Evolutionary conservation across 2,113 vertebrate species (phyloP).

Genomic region (Zingel zingel): DNA sequence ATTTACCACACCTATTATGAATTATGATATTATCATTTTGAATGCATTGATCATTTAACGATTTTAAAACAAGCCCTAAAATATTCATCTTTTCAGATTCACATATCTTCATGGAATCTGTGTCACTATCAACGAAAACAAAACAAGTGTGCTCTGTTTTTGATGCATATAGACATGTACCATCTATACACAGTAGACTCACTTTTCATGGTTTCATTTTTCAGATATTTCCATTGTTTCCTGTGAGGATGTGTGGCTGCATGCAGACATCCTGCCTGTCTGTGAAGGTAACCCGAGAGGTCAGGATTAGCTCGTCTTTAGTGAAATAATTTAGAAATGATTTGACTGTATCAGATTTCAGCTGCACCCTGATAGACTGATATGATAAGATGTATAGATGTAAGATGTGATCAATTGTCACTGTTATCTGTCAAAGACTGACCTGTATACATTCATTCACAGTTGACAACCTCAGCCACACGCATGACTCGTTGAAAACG

Average conservation of each 20-base stretch:
- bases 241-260: conserved; percentile 72
- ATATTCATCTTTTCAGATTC: neutral
- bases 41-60: neutral
- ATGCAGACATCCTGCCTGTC: conserved; percentile 76
- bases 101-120: neutral
- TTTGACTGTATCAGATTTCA: conserved; percentile 56
- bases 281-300: conserved; percentile 69
- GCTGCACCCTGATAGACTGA: conserved; percentile 3
- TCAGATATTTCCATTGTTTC: conserved; percentile 71
- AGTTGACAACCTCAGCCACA: neutral
- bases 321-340: conserved; percentile 60
- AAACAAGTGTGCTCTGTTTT: neutral
- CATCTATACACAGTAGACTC: conserved; percentile 6
- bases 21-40: neutral
- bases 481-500: conserved; percentile 3
- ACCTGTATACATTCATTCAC: neutral
- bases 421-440: neutral
- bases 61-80: neutral
- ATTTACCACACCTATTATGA: neutral
- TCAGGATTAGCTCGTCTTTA: conserved; percentile 58
- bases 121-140: neutral
- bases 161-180: conserved; percentile 11
- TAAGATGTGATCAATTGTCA: conserved; percentile 3
- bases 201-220: conserved; percentile 65
- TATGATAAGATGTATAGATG: neutral